Percentiles rank a stretch among this genome's conserved stretches.
Conservation (phyloP, 2,113 vertebrate species). For the Pipra filicauda region DNA sequence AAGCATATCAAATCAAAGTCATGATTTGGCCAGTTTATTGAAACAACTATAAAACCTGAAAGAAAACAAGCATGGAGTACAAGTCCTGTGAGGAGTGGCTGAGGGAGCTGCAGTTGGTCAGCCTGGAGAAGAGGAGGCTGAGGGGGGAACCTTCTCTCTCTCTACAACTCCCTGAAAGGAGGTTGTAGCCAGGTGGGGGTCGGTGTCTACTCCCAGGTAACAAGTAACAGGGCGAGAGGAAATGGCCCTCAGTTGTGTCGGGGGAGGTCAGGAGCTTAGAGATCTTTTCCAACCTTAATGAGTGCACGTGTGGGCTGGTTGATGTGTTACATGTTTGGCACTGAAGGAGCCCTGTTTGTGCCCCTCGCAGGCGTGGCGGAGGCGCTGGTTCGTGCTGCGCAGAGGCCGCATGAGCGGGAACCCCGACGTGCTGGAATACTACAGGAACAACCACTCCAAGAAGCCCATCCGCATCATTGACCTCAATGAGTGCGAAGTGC, state of each 20-base stretch:
- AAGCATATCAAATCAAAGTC: not conserved
- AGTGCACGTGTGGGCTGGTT: not conserved
- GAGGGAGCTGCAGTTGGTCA: not conserved
- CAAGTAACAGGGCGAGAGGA: not conserved
- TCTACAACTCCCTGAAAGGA: not conserved
- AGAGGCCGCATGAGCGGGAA: conserved; percentile 93
- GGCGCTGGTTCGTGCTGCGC: conserved; percentile 96
- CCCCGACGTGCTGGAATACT: conserved; percentile 95
- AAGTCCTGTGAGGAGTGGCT: not conserved
- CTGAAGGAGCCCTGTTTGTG: not conserved
- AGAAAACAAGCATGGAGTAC: not conserved
- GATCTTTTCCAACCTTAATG: too few species aligned
- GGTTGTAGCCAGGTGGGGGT: not conserved
- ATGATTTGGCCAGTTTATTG: not conserved
- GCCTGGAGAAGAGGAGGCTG: not conserved
- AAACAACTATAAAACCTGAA: not conserved
- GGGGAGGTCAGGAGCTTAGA: not conserved
- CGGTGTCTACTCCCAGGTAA: not conserved
- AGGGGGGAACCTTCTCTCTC: not conserved
- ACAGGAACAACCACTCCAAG: conserved; percentile 86
- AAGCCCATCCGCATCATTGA: conserved; percentile 94
- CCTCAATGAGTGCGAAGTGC: conserved; percentile 92
- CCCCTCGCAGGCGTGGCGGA: conserved; percentile 87
- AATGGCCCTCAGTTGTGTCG: not conserved
- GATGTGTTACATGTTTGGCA: not conserved